phyloP scores from a whole-genome alignment of 1,140 invertebrate species.

The Littorina saxatilis region DNA sequence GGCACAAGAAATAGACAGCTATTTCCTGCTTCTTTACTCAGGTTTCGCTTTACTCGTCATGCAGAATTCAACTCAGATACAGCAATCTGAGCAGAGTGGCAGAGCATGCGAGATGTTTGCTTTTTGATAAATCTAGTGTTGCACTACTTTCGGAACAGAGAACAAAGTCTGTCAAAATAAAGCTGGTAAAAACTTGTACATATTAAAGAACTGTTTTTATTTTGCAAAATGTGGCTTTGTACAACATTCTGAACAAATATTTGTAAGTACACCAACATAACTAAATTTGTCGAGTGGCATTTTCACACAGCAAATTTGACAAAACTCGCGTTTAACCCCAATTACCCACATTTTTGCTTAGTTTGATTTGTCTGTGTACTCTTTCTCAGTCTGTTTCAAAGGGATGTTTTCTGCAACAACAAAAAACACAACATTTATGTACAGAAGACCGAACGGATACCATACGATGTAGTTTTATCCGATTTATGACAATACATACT shows the following conservation, averaged over 20 bases:
- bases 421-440: background rate
- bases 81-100: background rate
- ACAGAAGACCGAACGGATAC: background rate
- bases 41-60: conserved; percentile 1
- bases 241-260: no score
- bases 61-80: background rate
- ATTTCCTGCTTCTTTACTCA: background rate
- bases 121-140: background rate
- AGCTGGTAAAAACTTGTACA: no score
- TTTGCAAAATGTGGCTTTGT: no score
- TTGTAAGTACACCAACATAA: no score
- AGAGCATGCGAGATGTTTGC: background rate
- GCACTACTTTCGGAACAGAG: no score
- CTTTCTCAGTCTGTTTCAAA: conserved; percentile 54
- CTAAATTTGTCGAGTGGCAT: no score
- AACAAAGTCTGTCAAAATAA: no score
- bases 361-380: conserved; percentile 41
- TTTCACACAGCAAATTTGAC: no score
- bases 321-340: no score
- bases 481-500: background rate
- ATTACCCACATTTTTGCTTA: background rate
- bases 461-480: background rate
- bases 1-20: conserved; percentile 1
- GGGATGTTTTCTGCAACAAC: conserved; percentile 62
- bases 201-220: no score